Evolutionary conservation across 1,140 invertebrate species (phyloP).

Genomic region (Dreissena polymorpha): DNA sequence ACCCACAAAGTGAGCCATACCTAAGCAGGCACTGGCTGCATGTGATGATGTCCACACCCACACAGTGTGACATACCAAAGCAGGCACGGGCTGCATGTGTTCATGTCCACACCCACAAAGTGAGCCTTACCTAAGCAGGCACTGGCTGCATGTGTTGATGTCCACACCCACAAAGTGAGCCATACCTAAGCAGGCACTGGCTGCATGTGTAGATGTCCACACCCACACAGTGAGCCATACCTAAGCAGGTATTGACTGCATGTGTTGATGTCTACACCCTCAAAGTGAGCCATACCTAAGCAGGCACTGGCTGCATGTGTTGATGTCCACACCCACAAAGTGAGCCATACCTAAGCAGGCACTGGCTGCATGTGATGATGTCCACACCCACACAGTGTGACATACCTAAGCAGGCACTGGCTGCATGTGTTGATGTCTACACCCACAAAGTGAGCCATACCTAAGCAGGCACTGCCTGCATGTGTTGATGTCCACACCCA

Average conservation of each 20-base stretch:
- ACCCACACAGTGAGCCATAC: slow-evolving; percentile 88
- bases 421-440: slow-evolving; percentile 94
- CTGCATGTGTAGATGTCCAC: slow-evolving; percentile 94
- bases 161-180: slow-evolving; percentile 91
- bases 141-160: slow-evolving; percentile 90
- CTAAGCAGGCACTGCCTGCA: slow-evolving; percentile 89
- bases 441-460: slow-evolving; percentile 88
- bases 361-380: slow-evolving; percentile 90
- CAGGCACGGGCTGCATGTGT: slow-evolving; percentile 89
- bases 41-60: slow-evolving; percentile 94
- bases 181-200: slow-evolving; percentile 87
- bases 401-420: slow-evolving; percentile 87
- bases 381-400: slow-evolving; percentile 91
- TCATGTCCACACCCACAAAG: slow-evolving; percentile 95
- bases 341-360: slow-evolving; percentile 85
- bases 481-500: slow-evolving; percentile 94
- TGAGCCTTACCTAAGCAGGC: slow-evolving; percentile 85
- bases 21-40: slow-evolving; percentile 89
- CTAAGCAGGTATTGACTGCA: slow-evolving; percentile 89
- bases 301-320: slow-evolving; percentile 89
- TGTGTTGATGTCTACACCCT: slow-evolving; percentile 94
- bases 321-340: slow-evolving; percentile 95
- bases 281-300: slow-evolving; percentile 87
- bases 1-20: slow-evolving; percentile 88
- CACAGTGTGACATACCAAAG: slow-evolving; percentile 87